These are phyloP conservation scores for Diachrysia chrysitis DNA, from an alignment of 2,888 invertebrate species.

Conservation along the genomic window DNA sequence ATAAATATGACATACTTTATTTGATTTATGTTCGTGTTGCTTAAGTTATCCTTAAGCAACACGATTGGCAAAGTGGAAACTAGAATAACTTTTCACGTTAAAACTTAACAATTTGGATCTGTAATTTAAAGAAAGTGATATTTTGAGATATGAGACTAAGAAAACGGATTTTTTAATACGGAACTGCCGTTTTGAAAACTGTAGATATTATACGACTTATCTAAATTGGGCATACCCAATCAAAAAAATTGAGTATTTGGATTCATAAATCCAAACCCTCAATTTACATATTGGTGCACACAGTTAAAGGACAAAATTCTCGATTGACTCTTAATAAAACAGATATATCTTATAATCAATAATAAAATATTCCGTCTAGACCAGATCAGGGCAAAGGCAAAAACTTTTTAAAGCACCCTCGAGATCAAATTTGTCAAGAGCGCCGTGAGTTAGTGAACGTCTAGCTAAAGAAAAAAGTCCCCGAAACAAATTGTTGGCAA, in stretches of 20 bases:
- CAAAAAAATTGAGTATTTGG: too few relatives aligned
- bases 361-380: slow-evolving; percentile 78
- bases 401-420: slow-evolving; percentile 79
- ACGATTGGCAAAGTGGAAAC: not conserved
- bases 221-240: not conserved
- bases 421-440: slow-evolving; percentile 82
- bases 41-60: too few relatives aligned
- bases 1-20: slow-evolving; percentile 36
- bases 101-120: too few relatives aligned
- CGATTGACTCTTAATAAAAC: slow-evolving; percentile 28
- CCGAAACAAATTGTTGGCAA: slow-evolving; percentile 87
- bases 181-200: not conserved
- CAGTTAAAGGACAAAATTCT: slow-evolving; percentile 17
- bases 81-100: not conserved
- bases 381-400: slow-evolving; percentile 69
- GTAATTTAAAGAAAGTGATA: too few relatives aligned
- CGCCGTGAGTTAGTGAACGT: slow-evolving; percentile 74
- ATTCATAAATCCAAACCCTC: not conserved
- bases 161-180: too few relatives aligned
- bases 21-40: slow-evolving; percentile 33
- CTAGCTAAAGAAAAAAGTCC: slow-evolving; percentile 78
- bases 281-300: slow-evolving; percentile 11
- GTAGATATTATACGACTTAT: not conserved
- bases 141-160: not conserved
- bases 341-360: slow-evolving; percentile 50